Percentiles rank a stretch among this genome's conserved stretches.
Conservation (phyloP, 2,113 vertebrate species). For the Setophaga petechia region DNA sequence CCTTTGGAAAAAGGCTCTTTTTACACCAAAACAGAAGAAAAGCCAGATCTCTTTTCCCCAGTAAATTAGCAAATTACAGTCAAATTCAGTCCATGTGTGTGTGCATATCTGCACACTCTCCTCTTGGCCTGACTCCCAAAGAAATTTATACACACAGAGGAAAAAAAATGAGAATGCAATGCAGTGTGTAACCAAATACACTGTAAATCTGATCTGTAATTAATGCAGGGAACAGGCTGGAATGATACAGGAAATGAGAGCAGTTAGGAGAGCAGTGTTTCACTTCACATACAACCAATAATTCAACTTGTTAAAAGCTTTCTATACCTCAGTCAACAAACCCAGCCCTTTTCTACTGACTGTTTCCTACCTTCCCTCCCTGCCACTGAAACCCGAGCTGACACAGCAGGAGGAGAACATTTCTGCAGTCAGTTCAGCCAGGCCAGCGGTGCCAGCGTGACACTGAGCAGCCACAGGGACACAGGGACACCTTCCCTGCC, state of each 20-base stretch:
- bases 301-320: background rate
- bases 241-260: conserved; percentile 44
- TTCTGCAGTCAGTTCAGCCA: background rate
- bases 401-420: accelerated
- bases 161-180: background rate
- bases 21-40: conserved; percentile 3
- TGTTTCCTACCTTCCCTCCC: background rate
- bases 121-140: background rate
- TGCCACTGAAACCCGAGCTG: background rate
- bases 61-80: background rate
- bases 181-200: conserved; percentile 17
- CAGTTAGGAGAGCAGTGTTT: conserved; percentile 10
- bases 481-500: background rate
- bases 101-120: background rate
- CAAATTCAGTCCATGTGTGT: background rate
- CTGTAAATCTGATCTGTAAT: conserved; percentile 34
- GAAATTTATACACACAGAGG: background rate
- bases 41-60: background rate
- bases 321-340: conserved; percentile 10
- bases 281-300: conserved; percentile 32
- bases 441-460: background rate
- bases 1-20: background rate
- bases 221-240: background rate
- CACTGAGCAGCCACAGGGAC: background rate
- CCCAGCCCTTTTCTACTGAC: background rate